phyloP scores from a whole-genome alignment of 2,797 vertebrate species.

The Pangasius larnaudii region DNA sequence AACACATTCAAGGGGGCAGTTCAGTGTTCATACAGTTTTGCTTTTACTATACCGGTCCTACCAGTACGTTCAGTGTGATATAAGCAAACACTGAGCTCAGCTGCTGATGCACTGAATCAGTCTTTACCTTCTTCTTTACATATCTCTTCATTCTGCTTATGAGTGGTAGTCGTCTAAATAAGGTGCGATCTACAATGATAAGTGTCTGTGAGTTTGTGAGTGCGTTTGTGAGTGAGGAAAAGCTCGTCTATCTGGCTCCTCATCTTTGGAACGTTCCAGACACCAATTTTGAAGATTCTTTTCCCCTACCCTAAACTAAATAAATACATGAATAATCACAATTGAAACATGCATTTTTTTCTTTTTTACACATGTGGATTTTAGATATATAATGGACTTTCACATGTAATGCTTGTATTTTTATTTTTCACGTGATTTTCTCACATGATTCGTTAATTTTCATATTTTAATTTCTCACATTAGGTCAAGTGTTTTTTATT shows the following conservation, averaged over 20 bases:
- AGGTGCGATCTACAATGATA: constrained; percentile 20
- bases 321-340: not conserved
- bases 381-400: not conserved
- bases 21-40: constrained; percentile 30
- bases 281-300: constrained; percentile 2
- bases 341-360: not conserved
- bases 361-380: no score
- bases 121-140: constrained; percentile 29
- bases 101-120: constrained; percentile 25
- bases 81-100: constrained; percentile 45
- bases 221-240: constrained; percentile 24
- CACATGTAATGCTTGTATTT: not conserved
- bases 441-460: not conserved
- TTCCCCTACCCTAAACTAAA: not conserved
- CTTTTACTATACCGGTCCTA: constrained; percentile 47
- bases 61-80: constrained; percentile 38
- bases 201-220: constrained; percentile 12
- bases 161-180: constrained; percentile 16
- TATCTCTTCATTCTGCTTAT: constrained; percentile 11
- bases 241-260: constrained; percentile 22
- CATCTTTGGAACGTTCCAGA: constrained; percentile 29
- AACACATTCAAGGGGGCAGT: constrained; percentile 8
- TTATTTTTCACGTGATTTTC: not conserved
- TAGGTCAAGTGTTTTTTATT: not conserved
- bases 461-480: no score